A percentile compares a stretch with the other conserved stretches of the same genome.
Evolutionary conservation across 2,797 vertebrate genomes (phyloP).

Genomic region (Ataeniobius toweri): DNA sequence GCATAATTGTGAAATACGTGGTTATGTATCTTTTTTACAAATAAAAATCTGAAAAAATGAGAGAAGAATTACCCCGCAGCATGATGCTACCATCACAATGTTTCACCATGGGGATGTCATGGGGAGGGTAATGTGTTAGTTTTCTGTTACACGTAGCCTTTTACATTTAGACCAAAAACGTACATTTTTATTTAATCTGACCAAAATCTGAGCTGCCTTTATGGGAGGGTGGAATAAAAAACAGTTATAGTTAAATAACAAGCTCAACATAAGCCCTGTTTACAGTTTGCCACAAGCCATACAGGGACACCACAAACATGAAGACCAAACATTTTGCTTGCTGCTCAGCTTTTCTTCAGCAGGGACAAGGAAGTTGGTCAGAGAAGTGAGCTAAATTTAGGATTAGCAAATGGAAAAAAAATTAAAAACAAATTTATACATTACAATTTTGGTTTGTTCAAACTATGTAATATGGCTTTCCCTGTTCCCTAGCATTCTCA

Average conservation of each 20-base stretch:
- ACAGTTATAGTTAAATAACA: neutral
- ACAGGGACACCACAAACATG: neutral
- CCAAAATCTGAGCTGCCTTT: neutral
- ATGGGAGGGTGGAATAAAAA: neutral
- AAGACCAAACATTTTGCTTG: neutral
- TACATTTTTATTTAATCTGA: neutral
- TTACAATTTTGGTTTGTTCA: neutral
- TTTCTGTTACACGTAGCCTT: neutral
- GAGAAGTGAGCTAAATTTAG: neutral
- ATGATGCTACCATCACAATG: no score
- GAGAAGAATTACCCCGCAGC: neutral
- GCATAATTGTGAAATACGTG: neutral
- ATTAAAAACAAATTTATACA: neutral
- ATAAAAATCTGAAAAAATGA: neutral
- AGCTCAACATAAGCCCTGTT: neutral
- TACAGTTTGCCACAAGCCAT: neutral
- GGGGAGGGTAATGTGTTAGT: neutral
- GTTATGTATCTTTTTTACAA: neutral
- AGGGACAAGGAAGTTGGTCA: neutral
- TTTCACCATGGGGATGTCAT: no score
- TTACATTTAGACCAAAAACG: neutral
- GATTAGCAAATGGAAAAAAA: neutral
- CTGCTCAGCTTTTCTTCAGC: neutral
- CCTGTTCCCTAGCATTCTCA: constrained; percentile 1
- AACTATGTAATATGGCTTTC: neutral